Evolutionary conservation across 2,888 invertebrate genomes (phyloP).

Genomic region (Lepidocyrtoides sp.): DNA sequence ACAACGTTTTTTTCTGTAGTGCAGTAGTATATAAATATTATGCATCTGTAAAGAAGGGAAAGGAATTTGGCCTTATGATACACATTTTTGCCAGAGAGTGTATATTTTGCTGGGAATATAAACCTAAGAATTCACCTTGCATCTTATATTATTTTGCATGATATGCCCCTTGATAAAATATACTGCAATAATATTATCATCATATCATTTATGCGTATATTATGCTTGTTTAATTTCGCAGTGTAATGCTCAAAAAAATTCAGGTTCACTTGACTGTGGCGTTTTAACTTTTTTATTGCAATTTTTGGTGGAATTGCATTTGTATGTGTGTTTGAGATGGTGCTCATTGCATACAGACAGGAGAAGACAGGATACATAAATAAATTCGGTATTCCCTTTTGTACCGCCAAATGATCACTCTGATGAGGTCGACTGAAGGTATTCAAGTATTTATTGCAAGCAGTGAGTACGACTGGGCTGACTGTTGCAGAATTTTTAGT

Average conservation of each 20-base stretch:
- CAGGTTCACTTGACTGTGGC: constrained; percentile 24
- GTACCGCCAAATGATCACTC: constrained; percentile 17
- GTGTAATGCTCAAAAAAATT: neutral
- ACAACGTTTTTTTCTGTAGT: too few species aligned
- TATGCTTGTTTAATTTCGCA: constrained; percentile 2
- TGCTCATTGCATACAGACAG: neutral
- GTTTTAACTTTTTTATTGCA: constrained; percentile 32
- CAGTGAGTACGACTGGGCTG: neutral
- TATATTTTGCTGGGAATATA: constrained; percentile 36
- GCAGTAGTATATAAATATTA: neutral
- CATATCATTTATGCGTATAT: neutral
- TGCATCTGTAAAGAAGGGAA: constrained; percentile 33
- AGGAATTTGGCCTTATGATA: constrained; percentile 70
- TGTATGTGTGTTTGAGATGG: neutral
- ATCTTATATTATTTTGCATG: neutral
- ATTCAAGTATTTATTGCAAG: neutral
- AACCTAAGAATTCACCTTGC: constrained; percentile 57
- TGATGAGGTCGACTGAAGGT: constrained; percentile 33
- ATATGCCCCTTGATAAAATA: constrained; percentile 39
- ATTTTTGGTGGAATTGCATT: constrained; percentile 31
- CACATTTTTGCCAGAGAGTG: constrained; percentile 53
- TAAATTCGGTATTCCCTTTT: constrained; percentile 63
- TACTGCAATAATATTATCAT: constrained; percentile 3
- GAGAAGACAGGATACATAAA: constrained; percentile 44
- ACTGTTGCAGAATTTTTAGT: neutral